Conservation (phyloP, 2,797 vertebrate genomes). For the Coracias cyanogaster region DNA sequence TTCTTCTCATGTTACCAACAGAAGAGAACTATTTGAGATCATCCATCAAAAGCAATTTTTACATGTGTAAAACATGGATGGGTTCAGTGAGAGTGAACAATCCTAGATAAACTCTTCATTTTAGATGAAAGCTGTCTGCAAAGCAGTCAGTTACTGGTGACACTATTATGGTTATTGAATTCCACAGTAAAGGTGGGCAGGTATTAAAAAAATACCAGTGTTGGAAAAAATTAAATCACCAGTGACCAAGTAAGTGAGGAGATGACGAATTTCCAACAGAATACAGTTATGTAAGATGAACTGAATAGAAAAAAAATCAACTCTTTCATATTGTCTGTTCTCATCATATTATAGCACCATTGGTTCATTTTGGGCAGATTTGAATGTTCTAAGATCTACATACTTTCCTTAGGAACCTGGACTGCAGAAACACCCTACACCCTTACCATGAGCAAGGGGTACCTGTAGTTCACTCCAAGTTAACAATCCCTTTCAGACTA, state of each 20-base stretch:
- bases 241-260: not conserved
- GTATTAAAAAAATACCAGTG: not conserved
- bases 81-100: not conserved
- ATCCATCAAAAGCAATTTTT: not conserved
- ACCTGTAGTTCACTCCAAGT: not conserved
- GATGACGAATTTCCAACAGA: not conserved
- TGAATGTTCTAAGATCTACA: not conserved
- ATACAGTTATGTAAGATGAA: not conserved
- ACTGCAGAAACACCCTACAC: not conserved
- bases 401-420: not conserved
- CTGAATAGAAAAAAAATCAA: not conserved
- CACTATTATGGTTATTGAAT: not conserved
- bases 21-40: not conserved
- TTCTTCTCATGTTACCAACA: not conserved
- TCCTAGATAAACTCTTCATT: not conserved
- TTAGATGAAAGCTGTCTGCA: not conserved
- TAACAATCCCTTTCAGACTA: not conserved
- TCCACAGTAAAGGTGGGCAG: not conserved
- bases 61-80: not conserved
- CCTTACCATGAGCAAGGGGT: not conserved
- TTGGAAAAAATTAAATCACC: not conserved
- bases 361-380: not conserved
- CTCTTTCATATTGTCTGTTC: not conserved
- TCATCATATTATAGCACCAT: not conserved
- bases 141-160: not conserved